Evolutionary conservation across 2,113 vertebrate genomes (phyloP).

Genomic region (Channa maculata): DNA sequence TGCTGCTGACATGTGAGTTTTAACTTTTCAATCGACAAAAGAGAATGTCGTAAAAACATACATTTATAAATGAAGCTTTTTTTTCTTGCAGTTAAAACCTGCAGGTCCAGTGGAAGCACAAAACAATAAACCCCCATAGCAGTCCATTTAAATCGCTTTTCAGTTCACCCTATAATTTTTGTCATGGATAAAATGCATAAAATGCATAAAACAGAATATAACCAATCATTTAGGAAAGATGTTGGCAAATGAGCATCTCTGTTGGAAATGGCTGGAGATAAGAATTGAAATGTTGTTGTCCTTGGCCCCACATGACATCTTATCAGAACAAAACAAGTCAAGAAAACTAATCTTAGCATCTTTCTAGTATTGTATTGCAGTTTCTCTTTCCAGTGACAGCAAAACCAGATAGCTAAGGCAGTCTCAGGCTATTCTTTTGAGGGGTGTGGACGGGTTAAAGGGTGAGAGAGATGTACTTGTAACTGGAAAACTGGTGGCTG

Average conservation of each 20-base stretch:
- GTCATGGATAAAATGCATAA: neutral
- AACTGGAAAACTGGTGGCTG: constrained; percentile 31
- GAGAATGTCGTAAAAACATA: too few species aligned
- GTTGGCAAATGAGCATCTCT: constrained; percentile 14
- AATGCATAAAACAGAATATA: neutral
- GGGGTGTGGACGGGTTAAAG: constrained; percentile 42
- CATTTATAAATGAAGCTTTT: too few species aligned
- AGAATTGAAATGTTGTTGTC: neutral
- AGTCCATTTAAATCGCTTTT: too few species aligned
- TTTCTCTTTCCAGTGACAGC: constrained; percentile 45
- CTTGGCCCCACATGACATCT: constrained; percentile 6
- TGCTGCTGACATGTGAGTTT: too few species aligned
- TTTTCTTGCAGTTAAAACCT: too few species aligned
- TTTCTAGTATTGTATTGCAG: constrained; percentile 42
- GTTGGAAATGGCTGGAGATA: constrained; percentile 11
- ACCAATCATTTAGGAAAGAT: neutral
- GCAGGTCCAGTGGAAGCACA: too few species aligned
- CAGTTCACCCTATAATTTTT: neutral
- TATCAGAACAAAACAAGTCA: constrained; percentile 15
- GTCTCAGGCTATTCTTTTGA: constrained; percentile 39
- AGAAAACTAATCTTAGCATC: constrained; percentile 28
- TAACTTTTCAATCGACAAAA: too few species aligned
- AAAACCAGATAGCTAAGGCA: neutral
- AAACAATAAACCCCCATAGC: too few species aligned
- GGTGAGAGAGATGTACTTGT: constrained; percentile 37